phyloP scores from a whole-genome alignment of 1,140 invertebrate species.

The Chlorops oryzae region DNA sequence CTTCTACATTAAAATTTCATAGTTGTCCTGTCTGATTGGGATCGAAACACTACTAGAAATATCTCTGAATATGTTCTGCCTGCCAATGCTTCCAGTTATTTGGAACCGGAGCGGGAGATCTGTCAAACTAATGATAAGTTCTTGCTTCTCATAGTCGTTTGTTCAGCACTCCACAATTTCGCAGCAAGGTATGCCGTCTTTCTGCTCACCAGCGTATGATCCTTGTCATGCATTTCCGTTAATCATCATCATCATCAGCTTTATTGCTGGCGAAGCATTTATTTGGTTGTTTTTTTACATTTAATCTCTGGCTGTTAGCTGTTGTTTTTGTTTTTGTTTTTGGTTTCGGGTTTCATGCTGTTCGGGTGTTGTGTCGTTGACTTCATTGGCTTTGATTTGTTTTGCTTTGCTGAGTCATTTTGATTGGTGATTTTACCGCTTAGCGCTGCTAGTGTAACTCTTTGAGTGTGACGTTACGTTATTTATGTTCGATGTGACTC shows the following conservation, averaged over 20 bases:
- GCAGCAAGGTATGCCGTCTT: constrained; percentile 46
- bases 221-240: background rate
- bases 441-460: too few species aligned
- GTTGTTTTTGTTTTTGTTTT: too few species aligned
- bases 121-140: constrained; percentile 53
- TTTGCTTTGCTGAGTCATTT: too few species aligned
- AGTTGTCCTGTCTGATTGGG: constrained; percentile 57
- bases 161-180: constrained; percentile 63
- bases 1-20: too few species aligned
- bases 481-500: too few species aligned
- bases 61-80: constrained; percentile 63
- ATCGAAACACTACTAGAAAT: constrained; percentile 63
- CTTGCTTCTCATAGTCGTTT: constrained; percentile 67
- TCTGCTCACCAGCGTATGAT: background rate
- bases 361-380: too few species aligned
- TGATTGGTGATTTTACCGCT: too few species aligned
- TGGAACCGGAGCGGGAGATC: constrained; percentile 56
- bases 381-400: too few species aligned
- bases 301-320: background rate
- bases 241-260: background rate
- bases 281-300: background rate
- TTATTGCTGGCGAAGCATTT: background rate
- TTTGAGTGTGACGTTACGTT: too few species aligned
- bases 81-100: constrained; percentile 60
- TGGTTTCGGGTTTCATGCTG: too few species aligned